These are phyloP conservation scores for Pangasius djambal DNA, from an alignment of 2,797 vertebrate species.

Conservation along the genomic window DNA sequence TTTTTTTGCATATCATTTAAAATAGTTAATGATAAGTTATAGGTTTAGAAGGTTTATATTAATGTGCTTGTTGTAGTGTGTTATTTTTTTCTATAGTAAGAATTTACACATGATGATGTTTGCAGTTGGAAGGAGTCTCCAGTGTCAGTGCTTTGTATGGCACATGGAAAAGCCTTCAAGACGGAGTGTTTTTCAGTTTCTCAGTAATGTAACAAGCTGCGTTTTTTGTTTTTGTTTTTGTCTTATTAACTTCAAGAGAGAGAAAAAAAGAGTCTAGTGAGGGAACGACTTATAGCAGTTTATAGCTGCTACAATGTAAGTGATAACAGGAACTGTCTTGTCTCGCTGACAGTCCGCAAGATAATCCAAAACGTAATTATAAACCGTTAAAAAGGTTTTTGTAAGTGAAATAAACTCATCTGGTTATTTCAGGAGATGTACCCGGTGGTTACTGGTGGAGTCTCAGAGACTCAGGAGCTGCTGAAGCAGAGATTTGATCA, in stretches of 20 bases:
- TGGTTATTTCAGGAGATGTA: conserved; percentile 80
- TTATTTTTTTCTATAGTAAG: no score
- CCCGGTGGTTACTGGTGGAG: conserved; percentile 82
- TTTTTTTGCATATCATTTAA: background rate
- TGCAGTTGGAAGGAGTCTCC: no score
- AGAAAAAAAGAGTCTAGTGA: background rate
- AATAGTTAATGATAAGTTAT: no score
- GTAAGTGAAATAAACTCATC: no score
- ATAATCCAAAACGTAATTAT: background rate
- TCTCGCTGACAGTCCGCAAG: background rate
- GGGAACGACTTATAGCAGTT: background rate
- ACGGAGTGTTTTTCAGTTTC: background rate
- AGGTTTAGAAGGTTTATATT: no score
- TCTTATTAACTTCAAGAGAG: background rate
- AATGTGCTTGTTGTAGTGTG: background rate
- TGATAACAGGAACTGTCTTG: background rate
- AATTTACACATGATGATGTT: background rate
- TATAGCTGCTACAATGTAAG: background rate
- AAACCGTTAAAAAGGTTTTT: background rate
- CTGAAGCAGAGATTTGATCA: conserved; percentile 88
- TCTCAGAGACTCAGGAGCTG: conserved; percentile 86
- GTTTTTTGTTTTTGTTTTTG: background rate
- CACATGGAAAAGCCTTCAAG: background rate
- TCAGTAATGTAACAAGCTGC: background rate
- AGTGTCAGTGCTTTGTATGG: no score